These are phyloP conservation scores for Oreortyx pictus DNA, from an alignment of 2,797 vertebrate species.

Conservation along the genomic window DNA sequence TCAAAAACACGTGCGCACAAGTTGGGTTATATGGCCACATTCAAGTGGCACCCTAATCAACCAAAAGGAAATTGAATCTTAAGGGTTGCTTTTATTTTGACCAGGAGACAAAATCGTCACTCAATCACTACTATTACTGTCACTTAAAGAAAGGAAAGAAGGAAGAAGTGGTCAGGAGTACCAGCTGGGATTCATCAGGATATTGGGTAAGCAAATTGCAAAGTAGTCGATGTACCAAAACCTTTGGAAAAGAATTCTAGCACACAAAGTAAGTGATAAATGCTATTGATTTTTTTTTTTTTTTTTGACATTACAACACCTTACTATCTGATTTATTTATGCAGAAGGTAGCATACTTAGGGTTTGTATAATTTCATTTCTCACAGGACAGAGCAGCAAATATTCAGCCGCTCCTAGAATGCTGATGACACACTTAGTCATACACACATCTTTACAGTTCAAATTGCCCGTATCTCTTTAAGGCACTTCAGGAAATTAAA, in stretches of 20 bases:
- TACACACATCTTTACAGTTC: neutral
- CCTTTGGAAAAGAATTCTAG: neutral
- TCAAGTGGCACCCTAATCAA: neutral
- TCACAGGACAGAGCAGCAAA: neutral
- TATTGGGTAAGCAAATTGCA: neutral
- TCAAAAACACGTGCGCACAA: rapidly evolving
- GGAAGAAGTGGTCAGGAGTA: neutral
- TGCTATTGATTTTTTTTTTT: neutral
- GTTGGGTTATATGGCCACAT: neutral
- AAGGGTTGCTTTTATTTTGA: neutral
- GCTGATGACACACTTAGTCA: neutral
- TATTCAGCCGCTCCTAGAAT: neutral
- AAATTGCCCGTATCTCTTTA: neutral
- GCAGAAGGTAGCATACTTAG: neutral
- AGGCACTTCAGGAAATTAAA: neutral
- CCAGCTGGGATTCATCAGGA: neutral
- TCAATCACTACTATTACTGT: neutral
- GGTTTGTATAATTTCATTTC: neutral
- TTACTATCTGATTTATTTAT: neutral
- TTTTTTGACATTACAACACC: neutral
- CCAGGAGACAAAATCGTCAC: neutral
- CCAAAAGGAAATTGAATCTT: neutral
- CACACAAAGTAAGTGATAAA: neutral
- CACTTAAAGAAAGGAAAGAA: neutral
- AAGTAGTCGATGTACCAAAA: neutral